Base-by-base conservation (phyloP, 2,113 vertebrate genomes). In the Sinocyclocheilus anophthalmus region DNA sequence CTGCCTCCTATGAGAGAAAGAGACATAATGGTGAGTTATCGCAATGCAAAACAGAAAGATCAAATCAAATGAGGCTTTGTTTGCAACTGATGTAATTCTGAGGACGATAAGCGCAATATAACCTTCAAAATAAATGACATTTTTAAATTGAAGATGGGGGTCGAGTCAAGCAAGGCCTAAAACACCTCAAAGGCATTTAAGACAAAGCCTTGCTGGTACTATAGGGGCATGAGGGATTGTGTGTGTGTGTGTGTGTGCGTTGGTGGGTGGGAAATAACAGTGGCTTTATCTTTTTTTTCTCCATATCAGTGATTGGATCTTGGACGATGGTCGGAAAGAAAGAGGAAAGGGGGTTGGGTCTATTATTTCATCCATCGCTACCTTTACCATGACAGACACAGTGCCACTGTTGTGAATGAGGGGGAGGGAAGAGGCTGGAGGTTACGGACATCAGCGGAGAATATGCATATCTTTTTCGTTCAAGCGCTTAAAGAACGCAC, bases 1-100 rank as follows among this genome's bases (percentile, higher is more conserved):
- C 96, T 97, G 91, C 97, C 95, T 93, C 98, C 98, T 99, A 91
- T 85, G 94, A 94, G 61, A 70, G 48, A 37, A 57, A 85, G 42
- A 87, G 67, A 89, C 16, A 86, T 30, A 61, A 84, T 5, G 1
- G 3, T 77, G 82, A 75, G 26, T 63, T 73, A 33, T 53, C n/a
- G 30, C 78, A 50, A 45, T 85, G 75, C 53, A 72, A 11, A 20
- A 63, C 13, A 42, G 10, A 75, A 70, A 39, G 10, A 45, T 45
- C 22, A 11, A 75, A 75, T 8, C 12, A 12, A 48, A 75, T 24
- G 39, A 45, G 72, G 39, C 42, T 39, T 42, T 8, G 55, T 16
- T 26, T 76, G 72, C 13, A 59, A 12, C 33, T 61, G 39, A 84
- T 26, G 20, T 45, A 18, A 37, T 20, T 30, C 63, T 67, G 26